A percentile compares a stretch with the other conserved stretches of the same genome.
These are phyloP conservation scores for Monarcha castaneiventris DNA, from an alignment of 2,113 vertebrate species.

Conservation along the genomic window DNA sequence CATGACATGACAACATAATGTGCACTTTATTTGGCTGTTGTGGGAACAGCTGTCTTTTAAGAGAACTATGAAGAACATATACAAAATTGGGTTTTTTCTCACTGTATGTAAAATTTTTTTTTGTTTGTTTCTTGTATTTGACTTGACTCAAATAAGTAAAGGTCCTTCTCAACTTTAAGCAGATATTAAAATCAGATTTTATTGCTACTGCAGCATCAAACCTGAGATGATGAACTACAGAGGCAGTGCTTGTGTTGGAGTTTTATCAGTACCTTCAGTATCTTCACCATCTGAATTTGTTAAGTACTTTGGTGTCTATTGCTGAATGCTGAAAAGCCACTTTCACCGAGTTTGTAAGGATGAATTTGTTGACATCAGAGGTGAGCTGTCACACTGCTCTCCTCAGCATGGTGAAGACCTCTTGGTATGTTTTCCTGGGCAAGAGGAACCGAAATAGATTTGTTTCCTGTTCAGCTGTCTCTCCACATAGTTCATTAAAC, in stretches of 20 bases:
- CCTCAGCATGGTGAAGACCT: background rate
- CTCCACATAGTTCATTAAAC: background rate
- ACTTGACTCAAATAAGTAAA: background rate
- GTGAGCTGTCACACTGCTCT: background rate
- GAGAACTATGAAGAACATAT: background rate
- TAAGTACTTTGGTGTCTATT: background rate
- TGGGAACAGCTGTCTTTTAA: background rate
- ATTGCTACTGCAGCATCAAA: background rate
- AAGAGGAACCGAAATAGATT: background rate
- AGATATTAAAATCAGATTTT: background rate
- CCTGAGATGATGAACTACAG: background rate
- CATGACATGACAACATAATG: conserved; percentile 3
- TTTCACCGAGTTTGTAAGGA: background rate
- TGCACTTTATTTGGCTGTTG: conserved; percentile 10
- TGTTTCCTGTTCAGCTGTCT: background rate
- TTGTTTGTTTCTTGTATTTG: background rate
- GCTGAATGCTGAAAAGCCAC: background rate
- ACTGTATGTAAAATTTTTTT: background rate
- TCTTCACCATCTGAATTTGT: background rate
- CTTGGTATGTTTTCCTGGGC: background rate
- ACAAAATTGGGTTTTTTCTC: background rate
- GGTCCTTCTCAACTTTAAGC: background rate
- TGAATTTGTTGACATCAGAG: background rate
- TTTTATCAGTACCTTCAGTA: background rate
- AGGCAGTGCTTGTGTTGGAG: background rate